Evolutionary conservation across 1,140 invertebrate genomes (phyloP), one percentile per base, ranked within the genome.

Genomic region (Calephelis nemesis): DNA sequence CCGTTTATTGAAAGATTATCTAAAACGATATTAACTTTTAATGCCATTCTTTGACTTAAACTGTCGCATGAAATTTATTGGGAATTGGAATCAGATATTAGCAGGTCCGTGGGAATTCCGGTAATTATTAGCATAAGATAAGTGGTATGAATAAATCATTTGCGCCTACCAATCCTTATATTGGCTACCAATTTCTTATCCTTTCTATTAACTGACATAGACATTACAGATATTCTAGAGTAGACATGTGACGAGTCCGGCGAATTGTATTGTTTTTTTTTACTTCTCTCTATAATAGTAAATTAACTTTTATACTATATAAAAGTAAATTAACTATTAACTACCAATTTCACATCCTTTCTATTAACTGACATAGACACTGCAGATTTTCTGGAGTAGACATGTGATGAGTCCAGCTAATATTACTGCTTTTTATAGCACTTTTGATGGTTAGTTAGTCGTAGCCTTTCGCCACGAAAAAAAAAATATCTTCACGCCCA

Each of bases 41-140:
- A 81, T 77, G 72, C 69, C 76, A 83, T 84, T 81, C 82, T 82
- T 81, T 80, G 74, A 72, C 75, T 74, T 65, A 52, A 72, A 75
- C 64, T 77, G 73, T 79, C 79, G 67, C 65, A 64, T 47, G 63
- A 71, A 68, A 81, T 84, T 84, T 82, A 84, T 77, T 78, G 74
- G 69, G 63, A 74, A 73, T 68, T 71, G 71, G 76, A 76, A 82
- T 79, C 77, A 77, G 82, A 84, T 84, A 81, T 72, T 75, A 70
- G 70, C 71, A 79, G 75, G 76, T 75, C 77, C 75, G 76, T 79
- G 75, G 76, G 75, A 77, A 77, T 79, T 79, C 76, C 75, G 79
- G 74, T 82, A 82, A 82, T 79, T 77, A 79, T 81, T 78, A 75
- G 77, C 79, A 79, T 77, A 62, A 75, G 74, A 79, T 79, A 79